Evolutionary conservation across 2,113 vertebrate genomes (phyloP).

Genomic region (Cynocephalus volans): DNA sequence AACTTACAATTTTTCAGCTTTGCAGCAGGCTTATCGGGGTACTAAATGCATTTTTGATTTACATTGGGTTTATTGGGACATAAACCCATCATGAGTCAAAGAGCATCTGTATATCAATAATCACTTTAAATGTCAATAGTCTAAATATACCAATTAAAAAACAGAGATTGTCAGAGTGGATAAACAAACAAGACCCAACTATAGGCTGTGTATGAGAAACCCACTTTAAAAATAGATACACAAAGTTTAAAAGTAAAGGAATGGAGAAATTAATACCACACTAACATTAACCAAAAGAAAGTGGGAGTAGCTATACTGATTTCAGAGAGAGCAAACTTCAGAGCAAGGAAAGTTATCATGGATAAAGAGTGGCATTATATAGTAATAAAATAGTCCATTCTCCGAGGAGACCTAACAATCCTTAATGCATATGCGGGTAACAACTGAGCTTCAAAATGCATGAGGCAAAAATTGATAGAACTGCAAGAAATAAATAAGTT

Average conservation of each 20-base stretch:
- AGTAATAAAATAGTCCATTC: neutral
- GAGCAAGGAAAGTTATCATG: neutral
- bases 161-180: neutral
- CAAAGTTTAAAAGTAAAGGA: neutral
- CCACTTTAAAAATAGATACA: neutral
- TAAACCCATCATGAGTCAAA: too few relatives aligned
- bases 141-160: slow-evolving; percentile 20
- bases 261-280: neutral
- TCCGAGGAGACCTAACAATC: neutral
- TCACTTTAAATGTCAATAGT: neutral
- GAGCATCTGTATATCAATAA: neutral
- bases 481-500: neutral
- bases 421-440: neutral
- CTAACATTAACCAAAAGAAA: neutral
- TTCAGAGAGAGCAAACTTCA: neutral
- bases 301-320: neutral
- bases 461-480: neutral
- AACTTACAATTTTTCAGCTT: neutral
- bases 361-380: neutral
- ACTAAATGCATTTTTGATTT: too few relatives aligned
- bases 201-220: neutral
- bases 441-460: neutral
- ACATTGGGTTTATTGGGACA: too few relatives aligned
- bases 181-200: neutral
- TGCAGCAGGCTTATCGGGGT: too few relatives aligned